Conservation (phyloP, 2,797 vertebrate genomes). For the Varecia variegata region DNA sequence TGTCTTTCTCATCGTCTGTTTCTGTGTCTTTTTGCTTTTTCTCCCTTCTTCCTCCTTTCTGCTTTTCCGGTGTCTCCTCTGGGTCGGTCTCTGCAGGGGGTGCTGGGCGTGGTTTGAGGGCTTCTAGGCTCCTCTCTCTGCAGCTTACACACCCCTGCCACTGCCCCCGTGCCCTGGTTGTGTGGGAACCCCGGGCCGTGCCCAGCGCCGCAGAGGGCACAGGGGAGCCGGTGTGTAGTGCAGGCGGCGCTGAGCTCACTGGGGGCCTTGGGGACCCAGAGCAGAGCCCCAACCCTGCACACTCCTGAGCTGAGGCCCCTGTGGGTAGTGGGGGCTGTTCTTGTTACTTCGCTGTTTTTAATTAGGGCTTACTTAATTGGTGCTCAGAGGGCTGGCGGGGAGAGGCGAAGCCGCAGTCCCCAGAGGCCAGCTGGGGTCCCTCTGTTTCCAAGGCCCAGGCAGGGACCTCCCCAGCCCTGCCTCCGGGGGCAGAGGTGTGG, state of each 20-base stretch:
- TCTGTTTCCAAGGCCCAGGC: neutral
- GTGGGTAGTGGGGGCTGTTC: neutral
- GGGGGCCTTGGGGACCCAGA: neutral
- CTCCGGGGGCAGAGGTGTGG: neutral
- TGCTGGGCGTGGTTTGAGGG: neutral
- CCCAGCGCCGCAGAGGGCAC: too few relatives aligned
- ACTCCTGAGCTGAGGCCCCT: neutral
- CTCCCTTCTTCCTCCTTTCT: neutral
- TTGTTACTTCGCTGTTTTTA: slow-evolving; percentile 50
- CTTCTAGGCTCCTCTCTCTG: neutral
- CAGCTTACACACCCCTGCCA: too few relatives aligned
- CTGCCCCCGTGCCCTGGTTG: neutral
- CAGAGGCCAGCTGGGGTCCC: neutral
- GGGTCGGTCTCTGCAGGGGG: neutral
- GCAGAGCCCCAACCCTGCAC: neutral
- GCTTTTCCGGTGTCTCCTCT: fast-evolving
- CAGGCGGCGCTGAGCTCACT: neutral
- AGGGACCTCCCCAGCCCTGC: neutral
- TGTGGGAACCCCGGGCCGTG: neutral
- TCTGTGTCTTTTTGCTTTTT: too few relatives aligned
- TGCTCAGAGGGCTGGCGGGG: neutral
- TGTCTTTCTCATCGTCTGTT: neutral
- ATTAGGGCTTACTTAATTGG: slow-evolving; percentile 62
- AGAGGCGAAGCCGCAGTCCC: neutral
- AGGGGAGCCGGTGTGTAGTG: neutral